Percentiles rank a stretch among this genome's conserved stretches.
phyloP scores from a whole-genome alignment of 1,140 invertebrate species.

The Drosophila guanche region DNA sequence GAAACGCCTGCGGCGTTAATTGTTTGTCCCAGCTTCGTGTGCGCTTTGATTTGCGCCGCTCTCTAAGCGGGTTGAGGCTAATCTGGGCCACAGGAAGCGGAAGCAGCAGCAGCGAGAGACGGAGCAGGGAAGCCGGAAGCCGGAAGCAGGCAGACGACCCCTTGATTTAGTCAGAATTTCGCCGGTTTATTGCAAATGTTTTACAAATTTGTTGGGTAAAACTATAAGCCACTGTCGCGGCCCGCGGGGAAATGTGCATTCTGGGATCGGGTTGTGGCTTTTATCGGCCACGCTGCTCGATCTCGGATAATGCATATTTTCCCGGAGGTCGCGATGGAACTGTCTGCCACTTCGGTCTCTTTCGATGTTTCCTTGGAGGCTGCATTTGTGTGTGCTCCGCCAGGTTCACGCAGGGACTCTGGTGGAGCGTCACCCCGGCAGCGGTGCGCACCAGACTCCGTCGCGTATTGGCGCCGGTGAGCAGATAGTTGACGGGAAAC shows the following conservation, averaged over 20 bases:
- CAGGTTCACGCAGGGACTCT: slow-evolving; percentile 21
- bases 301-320: slow-evolving; percentile 52
- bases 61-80: slow-evolving; percentile 46
- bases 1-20: slow-evolving; percentile 76
- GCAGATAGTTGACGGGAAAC: slow-evolving; percentile 27
- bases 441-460: slow-evolving; percentile 59
- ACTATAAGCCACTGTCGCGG: slow-evolving; percentile 47
- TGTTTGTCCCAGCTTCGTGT: slow-evolving; percentile 53
- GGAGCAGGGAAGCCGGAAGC: slow-evolving; percentile 26
- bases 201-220: slow-evolving; percentile 41
- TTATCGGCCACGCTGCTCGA: slow-evolving; percentile 2
- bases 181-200: slow-evolving; percentile 43
- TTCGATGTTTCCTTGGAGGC: neutral
- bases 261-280: slow-evolving; percentile 18
- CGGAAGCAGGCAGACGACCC: slow-evolving; percentile 14
- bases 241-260: slow-evolving; percentile 44
- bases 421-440: slow-evolving; percentile 59
- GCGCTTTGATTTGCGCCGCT: slow-evolving; percentile 70
- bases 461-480: slow-evolving; percentile 28
- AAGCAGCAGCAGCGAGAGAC: slow-evolving; percentile 22
- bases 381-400: slow-evolving; percentile 6
- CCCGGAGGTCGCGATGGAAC: slow-evolving; percentile 16
- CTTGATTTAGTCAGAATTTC: slow-evolving; percentile 35
- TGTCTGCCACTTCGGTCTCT: slow-evolving; percentile 17
- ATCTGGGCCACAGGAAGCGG: slow-evolving; percentile 70